Evolutionary conservation across 2,888 invertebrate genomes (phyloP), one percentile per base, ranked within the genome.

Genomic region (Ganaspis brasiliensis): DNA sequence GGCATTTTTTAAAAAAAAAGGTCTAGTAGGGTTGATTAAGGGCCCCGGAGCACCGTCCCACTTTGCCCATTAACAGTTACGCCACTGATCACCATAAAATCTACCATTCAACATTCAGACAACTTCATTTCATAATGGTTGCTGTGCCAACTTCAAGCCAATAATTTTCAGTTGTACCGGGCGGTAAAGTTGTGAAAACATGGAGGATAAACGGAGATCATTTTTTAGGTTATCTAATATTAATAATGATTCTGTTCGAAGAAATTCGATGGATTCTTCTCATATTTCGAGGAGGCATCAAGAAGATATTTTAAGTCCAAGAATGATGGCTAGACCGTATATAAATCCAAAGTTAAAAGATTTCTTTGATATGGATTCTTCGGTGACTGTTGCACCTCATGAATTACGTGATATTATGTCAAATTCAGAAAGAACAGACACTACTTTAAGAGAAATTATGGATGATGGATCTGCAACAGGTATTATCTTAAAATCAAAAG

Each of bases 401-500:
- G 89, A 89, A 55, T 72, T 89, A 5, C 73, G 84, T 24, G 87
- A 89, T 67, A 85, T 88, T 19, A 88, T 86, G 82, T 70, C 80
- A 40, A 76, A 78, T 10, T 81, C 86, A 0, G 89, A 88, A 21
- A 87, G 79, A 31, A 87, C 78, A 59, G 87, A 90, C 26, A 76
- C 88, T 67, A 88, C 86, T 0, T 79, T 90, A 2, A 83, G 88
- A 16, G 89, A 90, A 74, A 88, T 90, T 86, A 91, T 91, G 90
- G 89, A 91, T 10, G 90, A 91, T 24, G 88, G 89, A 52, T 78
- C 86, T 2, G 85, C 87, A 0, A 90, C 91, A 0, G 90, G 89
- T 1, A 82, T 87, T n/a, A 87, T 91, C 59, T 77, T 91, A 21
- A 91, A 90, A 78, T 84, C 89, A 0, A 86, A 88, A 16, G 88